Percentiles rank a stretch among this genome's conserved stretches.
These are phyloP conservation scores for Leptatherina wallacei DNA, from an alignment of 2,797 vertebrate species.

Conservation along the genomic window DNA sequence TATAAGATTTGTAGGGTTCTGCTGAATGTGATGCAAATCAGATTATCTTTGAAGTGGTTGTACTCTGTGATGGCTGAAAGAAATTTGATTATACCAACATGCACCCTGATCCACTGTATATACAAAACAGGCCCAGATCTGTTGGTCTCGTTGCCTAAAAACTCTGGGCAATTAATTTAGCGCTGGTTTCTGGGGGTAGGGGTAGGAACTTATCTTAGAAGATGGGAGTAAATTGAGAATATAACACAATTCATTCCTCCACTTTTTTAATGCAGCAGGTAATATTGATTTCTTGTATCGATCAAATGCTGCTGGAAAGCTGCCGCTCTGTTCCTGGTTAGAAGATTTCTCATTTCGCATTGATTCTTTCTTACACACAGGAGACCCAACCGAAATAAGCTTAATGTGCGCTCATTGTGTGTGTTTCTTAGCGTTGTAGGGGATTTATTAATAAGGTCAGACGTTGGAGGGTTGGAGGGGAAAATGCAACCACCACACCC, in stretches of 20 bases:
- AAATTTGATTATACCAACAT: too few relatives aligned
- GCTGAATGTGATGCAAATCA: too few relatives aligned
- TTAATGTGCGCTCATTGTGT: conserved; percentile 9
- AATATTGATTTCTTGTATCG: conserved; percentile 40
- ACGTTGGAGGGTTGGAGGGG: conserved; percentile 9
- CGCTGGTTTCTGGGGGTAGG: conserved; percentile 4
- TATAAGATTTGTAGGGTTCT: too few relatives aligned
- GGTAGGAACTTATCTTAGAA: conserved; percentile 5
- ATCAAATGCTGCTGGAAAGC: conserved; percentile 35
- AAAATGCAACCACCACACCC: background rate
- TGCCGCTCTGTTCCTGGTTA: conserved; percentile 9
- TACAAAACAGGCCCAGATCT: conserved; percentile 4
- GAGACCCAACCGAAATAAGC: conserved; percentile 10
- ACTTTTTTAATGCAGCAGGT: conserved; percentile 21
- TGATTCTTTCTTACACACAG: conserved; percentile 27
- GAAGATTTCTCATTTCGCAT: conserved; percentile 37
- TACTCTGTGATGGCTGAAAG: too few relatives aligned
- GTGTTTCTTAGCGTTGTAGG: background rate
- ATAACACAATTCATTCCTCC: conserved; percentile 35
- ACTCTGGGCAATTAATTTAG: background rate
- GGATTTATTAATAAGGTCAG: conserved; percentile 23
- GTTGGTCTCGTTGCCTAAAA: background rate
- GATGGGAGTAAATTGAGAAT: conserved; percentile 34
- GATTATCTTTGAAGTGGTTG: too few relatives aligned
- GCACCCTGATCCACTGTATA: too few relatives aligned